Percentiles rank a stretch among this genome's conserved stretches.
These are phyloP conservation scores for Gastrophysa polygoni DNA, from an alignment of 2,888 invertebrate species.

Conservation along the genomic window DNA sequence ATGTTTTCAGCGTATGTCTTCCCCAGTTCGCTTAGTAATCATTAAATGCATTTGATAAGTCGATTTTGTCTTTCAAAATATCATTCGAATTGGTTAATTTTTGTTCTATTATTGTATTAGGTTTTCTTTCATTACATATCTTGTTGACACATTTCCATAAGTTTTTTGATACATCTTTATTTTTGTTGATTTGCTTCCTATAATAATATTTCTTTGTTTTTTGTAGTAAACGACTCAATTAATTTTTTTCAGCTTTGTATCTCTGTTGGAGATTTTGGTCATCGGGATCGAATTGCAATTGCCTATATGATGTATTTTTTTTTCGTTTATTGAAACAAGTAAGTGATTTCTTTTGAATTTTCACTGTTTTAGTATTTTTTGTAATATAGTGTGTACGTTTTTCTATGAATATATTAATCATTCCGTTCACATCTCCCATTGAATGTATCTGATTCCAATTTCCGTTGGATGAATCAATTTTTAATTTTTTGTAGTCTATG, in stretches of 20 bases:
- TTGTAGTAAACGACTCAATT: not conserved
- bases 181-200: not conserved
- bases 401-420: not conserved
- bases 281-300: too few relatives aligned
- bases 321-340: conserved; percentile 1
- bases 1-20: conserved; percentile 3
- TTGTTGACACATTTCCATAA: conserved; percentile 2
- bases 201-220: conserved; percentile 2
- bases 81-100: not conserved
- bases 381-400: not conserved
- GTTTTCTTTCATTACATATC: not conserved
- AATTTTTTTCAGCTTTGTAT: not conserved
- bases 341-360: not conserved
- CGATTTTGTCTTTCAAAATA: not conserved
- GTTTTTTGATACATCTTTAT: conserved; percentile 1
- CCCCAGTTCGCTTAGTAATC: not conserved
- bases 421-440: not conserved
- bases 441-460: not conserved
- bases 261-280: too few relatives aligned
- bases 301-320: not conserved
- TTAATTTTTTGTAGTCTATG: not conserved
- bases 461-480: not conserved
- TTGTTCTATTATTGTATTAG: conserved; percentile 4
- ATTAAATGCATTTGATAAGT: conserved; percentile 3
- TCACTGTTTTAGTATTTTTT: conserved; percentile 2